A percentile compares a stretch with the other conserved stretches of the same genome.
phyloP scores from a whole-genome alignment of 2,797 vertebrate genomes.

The Fratercula arctica region DNA sequence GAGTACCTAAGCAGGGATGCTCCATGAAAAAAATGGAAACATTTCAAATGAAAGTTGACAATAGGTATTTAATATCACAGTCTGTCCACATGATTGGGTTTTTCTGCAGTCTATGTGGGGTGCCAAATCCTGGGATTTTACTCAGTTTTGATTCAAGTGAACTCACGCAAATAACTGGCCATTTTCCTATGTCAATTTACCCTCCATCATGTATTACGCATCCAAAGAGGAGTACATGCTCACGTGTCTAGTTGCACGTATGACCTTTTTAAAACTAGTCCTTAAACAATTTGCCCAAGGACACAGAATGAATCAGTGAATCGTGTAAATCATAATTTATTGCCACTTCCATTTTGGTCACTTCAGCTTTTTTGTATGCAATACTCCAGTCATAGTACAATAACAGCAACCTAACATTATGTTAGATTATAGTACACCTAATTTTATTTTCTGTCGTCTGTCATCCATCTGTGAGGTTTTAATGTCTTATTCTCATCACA shows the following conservation, averaged over 20 bases:
- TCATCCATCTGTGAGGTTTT: conserved; percentile 26
- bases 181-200: background rate
- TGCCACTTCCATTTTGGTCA: conserved; percentile 18
- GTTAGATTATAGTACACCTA: conserved; percentile 22
- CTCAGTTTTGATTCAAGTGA: background rate
- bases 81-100: background rate
- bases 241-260: background rate
- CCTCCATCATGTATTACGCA: background rate
- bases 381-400: background rate
- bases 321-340: background rate
- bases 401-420: background rate
- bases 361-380: conserved; percentile 1
- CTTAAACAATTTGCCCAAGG: conserved; percentile 3
- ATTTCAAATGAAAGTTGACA: background rate
- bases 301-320: background rate
- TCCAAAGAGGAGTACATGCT: background rate
- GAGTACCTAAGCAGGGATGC: background rate
- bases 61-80: background rate
- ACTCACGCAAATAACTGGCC: background rate
- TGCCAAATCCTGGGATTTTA: background rate
- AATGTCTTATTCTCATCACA: conserved; percentile 42
- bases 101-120: background rate
- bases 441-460: conserved; percentile 50
- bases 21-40: background rate
- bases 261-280: background rate